Conservation (phyloP, 2,113 vertebrate species). For the Calidris pygmaea region DNA sequence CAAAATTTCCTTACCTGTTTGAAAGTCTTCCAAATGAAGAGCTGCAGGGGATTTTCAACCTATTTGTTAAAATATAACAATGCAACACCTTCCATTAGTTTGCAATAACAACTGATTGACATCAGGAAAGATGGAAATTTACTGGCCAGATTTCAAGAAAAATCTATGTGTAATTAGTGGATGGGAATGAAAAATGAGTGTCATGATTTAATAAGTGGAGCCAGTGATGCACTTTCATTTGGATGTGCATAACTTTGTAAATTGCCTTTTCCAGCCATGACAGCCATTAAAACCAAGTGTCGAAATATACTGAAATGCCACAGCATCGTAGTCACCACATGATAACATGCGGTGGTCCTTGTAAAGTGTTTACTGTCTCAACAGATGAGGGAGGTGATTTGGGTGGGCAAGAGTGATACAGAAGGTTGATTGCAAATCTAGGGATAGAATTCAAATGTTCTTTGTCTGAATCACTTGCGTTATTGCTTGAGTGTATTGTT, state of each 20-base stretch:
- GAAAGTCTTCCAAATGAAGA: neutral
- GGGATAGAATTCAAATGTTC: neutral
- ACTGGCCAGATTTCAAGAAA: neutral
- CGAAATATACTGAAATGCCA: neutral
- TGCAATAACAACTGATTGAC: neutral
- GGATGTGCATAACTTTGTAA: neutral
- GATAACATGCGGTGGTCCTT: neutral
- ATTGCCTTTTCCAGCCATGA: neutral
- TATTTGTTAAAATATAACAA: neutral
- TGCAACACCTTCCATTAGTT: neutral
- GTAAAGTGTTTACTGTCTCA: neutral
- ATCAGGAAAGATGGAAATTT: neutral
- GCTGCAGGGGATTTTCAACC: neutral
- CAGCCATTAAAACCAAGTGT: neutral
- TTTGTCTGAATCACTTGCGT: fast-evolving
- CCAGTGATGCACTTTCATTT: neutral
- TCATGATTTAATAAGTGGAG: neutral
- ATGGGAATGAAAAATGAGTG: neutral
- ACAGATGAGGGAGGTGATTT: neutral
- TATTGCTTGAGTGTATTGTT: neutral
- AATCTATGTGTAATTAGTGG: neutral
- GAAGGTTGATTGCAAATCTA: neutral
- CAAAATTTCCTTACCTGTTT: neutral
- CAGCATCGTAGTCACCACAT: neutral
- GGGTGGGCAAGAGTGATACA: neutral